phyloP scores from a whole-genome alignment of 2,797 vertebrate species.

The Okamejei kenojei region DNA sequence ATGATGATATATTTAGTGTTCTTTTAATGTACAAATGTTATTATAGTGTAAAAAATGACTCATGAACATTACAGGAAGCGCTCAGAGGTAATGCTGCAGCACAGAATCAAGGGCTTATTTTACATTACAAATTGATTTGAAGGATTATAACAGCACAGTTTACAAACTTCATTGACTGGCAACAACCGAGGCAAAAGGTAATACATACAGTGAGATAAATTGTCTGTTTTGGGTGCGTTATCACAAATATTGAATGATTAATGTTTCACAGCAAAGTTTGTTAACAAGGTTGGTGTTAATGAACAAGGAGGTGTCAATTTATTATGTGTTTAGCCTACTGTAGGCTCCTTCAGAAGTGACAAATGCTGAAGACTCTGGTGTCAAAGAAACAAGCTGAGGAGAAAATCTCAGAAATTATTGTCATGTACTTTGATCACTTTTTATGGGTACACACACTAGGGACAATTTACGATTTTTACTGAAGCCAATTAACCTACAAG shows the following conservation, averaged over 20 bases:
- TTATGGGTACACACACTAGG: background rate
- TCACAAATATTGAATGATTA: slow-evolving; percentile 8
- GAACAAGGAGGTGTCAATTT: slow-evolving; percentile 10
- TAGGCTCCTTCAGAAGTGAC: background rate
- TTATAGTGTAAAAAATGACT: background rate
- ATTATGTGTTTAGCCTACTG: background rate
- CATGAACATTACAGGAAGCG: background rate
- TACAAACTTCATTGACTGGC: background rate
- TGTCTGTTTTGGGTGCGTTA: background rate
- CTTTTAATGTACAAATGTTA: background rate
- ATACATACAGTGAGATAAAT: background rate
- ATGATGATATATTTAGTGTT: background rate
- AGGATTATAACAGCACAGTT: background rate
- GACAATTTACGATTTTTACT: too few species aligned
- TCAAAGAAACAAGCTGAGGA: background rate
- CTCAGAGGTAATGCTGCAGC: background rate
- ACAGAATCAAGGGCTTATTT: background rate
- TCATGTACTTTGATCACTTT: background rate
- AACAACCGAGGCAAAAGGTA: background rate
- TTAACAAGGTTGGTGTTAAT: slow-evolving; percentile 27
- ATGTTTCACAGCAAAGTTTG: background rate
- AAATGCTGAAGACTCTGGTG: background rate
- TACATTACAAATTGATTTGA: background rate
- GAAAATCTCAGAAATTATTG: background rate
- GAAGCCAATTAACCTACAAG: too few species aligned